Conservation (phyloP, 1,140 invertebrate genomes). For the Onthophagus taurus region DNA sequence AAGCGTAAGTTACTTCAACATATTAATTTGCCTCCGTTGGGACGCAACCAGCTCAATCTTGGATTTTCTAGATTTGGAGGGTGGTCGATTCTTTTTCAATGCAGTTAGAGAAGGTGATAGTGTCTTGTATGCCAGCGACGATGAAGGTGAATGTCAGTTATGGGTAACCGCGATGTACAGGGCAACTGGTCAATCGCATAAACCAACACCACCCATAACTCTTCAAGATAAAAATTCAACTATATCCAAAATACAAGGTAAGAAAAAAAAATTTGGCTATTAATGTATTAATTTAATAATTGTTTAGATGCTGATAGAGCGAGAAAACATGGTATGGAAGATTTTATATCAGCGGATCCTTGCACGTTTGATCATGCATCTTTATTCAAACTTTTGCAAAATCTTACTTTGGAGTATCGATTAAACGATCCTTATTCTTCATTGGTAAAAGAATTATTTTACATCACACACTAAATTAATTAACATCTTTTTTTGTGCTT, state of each 20-base stretch:
- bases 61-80: conserved; percentile 60
- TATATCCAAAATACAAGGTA: conserved; percentile 79
- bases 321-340: conserved; percentile 97
- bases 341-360: conserved; percentile 96
- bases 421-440: conserved; percentile 96
- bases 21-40: neutral
- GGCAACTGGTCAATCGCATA: conserved; percentile 97
- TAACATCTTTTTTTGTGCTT: conserved; percentile 21
- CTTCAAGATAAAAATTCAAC: conserved; percentile 76
- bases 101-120: conserved; percentile 97
- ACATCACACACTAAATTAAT: neutral
- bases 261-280: neutral
- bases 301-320: conserved; percentile 84
- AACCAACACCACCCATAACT: conserved; percentile 88
- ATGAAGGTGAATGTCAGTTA: conserved; percentile 95
- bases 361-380: conserved; percentile 92
- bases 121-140: conserved; percentile 92
- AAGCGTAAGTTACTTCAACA: conserved; percentile 34
- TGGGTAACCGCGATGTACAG: conserved; percentile 99
- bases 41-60: neutral
- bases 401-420: conserved; percentile 87
- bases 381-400: conserved; percentile 87
- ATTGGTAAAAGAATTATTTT: conserved; percentile 52
- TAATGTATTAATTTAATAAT: neutral
- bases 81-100: conserved; percentile 93